phyloP scores from a whole-genome alignment of 2,113 vertebrate genomes.

The Chrysochloris asiatica region DNA sequence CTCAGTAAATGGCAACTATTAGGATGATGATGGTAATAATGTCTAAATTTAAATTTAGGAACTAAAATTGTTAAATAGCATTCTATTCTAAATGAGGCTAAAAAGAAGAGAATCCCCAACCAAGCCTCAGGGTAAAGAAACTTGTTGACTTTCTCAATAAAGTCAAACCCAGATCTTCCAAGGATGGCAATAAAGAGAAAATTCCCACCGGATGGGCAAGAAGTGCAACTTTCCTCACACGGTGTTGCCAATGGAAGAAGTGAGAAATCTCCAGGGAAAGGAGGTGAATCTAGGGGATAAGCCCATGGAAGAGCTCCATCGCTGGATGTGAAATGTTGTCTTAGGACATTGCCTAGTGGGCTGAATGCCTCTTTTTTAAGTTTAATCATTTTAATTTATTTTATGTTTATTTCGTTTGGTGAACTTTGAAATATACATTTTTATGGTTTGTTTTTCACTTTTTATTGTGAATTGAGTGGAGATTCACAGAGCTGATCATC shows the following conservation, averaged over 20 bases:
- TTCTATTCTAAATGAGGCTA: background rate
- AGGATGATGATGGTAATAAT: background rate
- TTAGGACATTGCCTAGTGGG: background rate
- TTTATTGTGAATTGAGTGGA: no score
- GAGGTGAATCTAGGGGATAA: background rate
- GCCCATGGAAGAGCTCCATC: background rate
- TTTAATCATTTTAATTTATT: no score
- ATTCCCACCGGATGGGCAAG: no score
- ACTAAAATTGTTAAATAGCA: background rate
- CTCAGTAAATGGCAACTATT: background rate
- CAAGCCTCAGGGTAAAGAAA: no score
- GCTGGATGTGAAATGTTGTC: constrained; percentile 53
- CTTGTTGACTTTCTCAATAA: no score
- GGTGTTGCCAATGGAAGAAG: background rate
- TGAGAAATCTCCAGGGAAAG: background rate
- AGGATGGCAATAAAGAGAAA: no score
- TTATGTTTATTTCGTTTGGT: no score
- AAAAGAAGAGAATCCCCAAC: constrained; percentile 17
- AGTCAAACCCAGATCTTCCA: no score
- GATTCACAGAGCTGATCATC: no score
- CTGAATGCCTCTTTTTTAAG: constrained; percentile 14
- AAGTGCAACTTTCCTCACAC: no score
- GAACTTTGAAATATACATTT: no score
- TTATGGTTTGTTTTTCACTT: no score
- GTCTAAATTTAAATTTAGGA: background rate